Evolutionary conservation across 2,797 vertebrate species (phyloP), one percentile per base, ranked within the genome.

Genomic region (Tiaroga cobitis): DNA sequence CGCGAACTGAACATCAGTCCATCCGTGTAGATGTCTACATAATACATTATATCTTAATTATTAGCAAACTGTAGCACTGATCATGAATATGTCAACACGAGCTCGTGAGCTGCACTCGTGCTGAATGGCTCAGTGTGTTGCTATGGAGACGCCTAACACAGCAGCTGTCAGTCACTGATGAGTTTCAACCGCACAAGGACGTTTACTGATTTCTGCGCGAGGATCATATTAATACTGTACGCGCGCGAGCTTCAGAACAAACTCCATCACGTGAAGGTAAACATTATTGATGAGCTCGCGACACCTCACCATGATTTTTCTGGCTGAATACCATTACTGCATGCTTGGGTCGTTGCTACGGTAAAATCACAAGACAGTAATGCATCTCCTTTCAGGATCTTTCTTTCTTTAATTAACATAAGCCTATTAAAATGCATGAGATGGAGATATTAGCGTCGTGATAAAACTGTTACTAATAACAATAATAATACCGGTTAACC

Each of bases 61-160:
- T 18, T 65, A 34, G 21, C 21, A n/a, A 76, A 6, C 46, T 49
- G 46, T 26, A n/a, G 21, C 13, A 24, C 54, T n/a, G 49, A 18
- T 29, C n/a, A 46, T 43, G 10, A 41, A 41, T 18, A 18, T 32
- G 19, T 78, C 19, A 80, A 80, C 78, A 16, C 8, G 26, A 32
- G 37, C 4, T 61, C 34, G 32, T n/a, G 21, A 63, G 26, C 4
- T 21, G 8, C 67, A 13, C 65, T 68, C 4, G 65, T 8, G 80
- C 21, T 41, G 51, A 73, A 43, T 51, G n/a, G 51, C 49, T 29
- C 34, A 10, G 54, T 82, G 2, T 19, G 81, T 37, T 49, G 29
- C 37, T 16, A 83, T 75, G 70, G 81, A 75, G 81, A 65, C n/a
- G 39, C 56, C 26, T 34, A 61, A 82, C 68, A 70, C 34, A 81